phyloP scores from a whole-genome alignment of 2,113 vertebrate genomes.

The Brachyhypopomus occidentalis region DNA sequence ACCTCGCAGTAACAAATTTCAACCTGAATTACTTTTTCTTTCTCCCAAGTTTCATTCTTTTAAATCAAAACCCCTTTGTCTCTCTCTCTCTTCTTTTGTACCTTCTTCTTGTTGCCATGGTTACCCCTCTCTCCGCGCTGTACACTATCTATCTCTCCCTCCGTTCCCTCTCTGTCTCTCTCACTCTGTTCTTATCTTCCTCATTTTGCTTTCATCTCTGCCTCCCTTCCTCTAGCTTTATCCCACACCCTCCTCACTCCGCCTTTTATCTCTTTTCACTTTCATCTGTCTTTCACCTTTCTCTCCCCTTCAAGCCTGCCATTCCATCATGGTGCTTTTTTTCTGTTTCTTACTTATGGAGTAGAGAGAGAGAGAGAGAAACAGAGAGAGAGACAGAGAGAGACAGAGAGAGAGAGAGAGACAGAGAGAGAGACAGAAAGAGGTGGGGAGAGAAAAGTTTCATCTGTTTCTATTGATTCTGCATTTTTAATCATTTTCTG shows the following conservation, averaged over 20 bases:
- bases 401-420: conserved; percentile 43
- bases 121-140: conserved; percentile 80
- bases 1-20: conserved; percentile 76
- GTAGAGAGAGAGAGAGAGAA: conserved; percentile 47
- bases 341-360: conserved; percentile 76
- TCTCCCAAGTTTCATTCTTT: conserved; percentile 81
- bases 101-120: conserved; percentile 84
- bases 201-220: conserved; percentile 84
- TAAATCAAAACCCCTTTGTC: conserved; percentile 82
- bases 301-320: conserved; percentile 84
- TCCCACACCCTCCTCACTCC: conserved; percentile 82
- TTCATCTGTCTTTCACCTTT: conserved; percentile 87
- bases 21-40: conserved; percentile 78
- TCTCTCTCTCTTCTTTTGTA: conserved; percentile 79
- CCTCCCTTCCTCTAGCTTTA: conserved; percentile 82
- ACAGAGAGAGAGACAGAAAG: conserved; percentile 15
- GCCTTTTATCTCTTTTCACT: conserved; percentile 84
- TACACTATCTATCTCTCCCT: conserved; percentile 83
- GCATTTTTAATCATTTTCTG: conserved; percentile 77
- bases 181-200: conserved; percentile 85
- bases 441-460: conserved; percentile 60
- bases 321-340: conserved; percentile 80
- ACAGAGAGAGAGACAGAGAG: conserved; percentile 2
- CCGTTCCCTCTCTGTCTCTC: conserved; percentile 80
- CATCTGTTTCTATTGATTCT: conserved; percentile 76